phyloP scores from a whole-genome alignment of 2,888 invertebrate species.

The Agelastica alni region DNA sequence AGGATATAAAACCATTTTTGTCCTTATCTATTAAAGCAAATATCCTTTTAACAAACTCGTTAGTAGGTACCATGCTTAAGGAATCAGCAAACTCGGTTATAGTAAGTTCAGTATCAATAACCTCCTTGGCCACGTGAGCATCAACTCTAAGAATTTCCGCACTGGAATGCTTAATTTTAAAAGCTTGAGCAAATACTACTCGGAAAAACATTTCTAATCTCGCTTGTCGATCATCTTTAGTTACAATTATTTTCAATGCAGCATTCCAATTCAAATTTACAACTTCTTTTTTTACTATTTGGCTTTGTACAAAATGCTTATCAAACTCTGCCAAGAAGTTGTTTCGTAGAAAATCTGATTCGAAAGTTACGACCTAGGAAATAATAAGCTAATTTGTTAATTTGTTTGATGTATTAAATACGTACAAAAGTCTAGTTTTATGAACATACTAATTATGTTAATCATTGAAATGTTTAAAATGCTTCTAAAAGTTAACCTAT shows the following conservation, averaged over 20 bases:
- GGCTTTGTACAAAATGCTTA: slow-evolving; percentile 47
- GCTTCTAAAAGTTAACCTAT: no score
- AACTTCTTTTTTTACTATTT: slow-evolving; percentile 41
- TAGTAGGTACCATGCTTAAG: slow-evolving; percentile 60
- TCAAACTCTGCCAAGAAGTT: slow-evolving; percentile 54
- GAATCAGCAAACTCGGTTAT: slow-evolving; percentile 65
- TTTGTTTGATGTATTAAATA: no score
- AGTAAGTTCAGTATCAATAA: slow-evolving; percentile 61
- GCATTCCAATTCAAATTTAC: slow-evolving; percentile 43
- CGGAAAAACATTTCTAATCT: slow-evolving; percentile 61
- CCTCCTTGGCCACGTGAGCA: slow-evolving; percentile 55
- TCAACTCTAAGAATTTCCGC: slow-evolving; percentile 54
- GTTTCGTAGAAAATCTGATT: slow-evolving; percentile 52
- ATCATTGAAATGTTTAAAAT: no score
- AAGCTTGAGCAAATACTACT: slow-evolving; percentile 61
- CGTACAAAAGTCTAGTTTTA: no score
- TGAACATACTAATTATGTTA: no score
- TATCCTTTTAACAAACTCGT: slow-evolving; percentile 62
- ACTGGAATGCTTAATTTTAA: slow-evolving; percentile 55
- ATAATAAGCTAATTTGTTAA: no score
- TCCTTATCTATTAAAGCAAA: slow-evolving; percentile 64
- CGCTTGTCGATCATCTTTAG: slow-evolving; percentile 57
- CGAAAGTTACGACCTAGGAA: slow-evolving; percentile 57
- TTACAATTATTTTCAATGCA: slow-evolving; percentile 53
- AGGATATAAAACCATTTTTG: slow-evolving; percentile 65